These are phyloP conservation scores for Chloromyia formosa DNA, from an alignment of 2,888 invertebrate genomes.

Conservation along the genomic window DNA sequence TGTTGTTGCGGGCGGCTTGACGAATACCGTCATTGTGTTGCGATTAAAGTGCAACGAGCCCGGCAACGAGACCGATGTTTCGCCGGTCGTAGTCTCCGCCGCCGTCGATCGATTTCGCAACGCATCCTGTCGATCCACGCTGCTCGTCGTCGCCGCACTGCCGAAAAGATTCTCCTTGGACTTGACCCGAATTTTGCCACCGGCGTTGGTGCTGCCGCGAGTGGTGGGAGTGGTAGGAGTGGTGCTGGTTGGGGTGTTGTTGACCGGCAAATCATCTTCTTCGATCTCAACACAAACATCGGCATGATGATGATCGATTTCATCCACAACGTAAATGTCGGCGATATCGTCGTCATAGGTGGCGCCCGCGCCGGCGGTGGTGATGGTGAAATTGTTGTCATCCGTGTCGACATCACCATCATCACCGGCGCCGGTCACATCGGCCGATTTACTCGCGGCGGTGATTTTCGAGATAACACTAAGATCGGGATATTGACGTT, in stretches of 20 bases:
- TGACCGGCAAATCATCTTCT: not conserved
- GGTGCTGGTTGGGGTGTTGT: too few relatives aligned
- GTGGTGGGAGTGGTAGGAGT: not conserved
- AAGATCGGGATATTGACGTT: not conserved
- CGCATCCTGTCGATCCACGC: not conserved
- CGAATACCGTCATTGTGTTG: slow-evolving; percentile 50
- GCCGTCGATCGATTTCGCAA: not conserved
- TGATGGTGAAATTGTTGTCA: not conserved
- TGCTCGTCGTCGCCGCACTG: slow-evolving; percentile 26
- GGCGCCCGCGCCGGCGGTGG: not conserved
- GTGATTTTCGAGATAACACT: too few relatives aligned
- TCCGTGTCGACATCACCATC: slow-evolving; percentile 56
- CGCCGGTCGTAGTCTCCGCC: not conserved
- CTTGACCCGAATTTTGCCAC: slow-evolving; percentile 50
- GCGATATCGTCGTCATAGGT: not conserved
- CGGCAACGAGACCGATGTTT: slow-evolving; percentile 34
- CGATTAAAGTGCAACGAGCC: slow-evolving; percentile 50
- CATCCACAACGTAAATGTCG: slow-evolving; percentile 20
- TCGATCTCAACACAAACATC: not conserved
- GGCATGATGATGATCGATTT: not conserved
- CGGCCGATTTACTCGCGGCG: too few relatives aligned
- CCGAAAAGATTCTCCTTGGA: slow-evolving; percentile 50
- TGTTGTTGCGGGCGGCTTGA: slow-evolving; percentile 42
- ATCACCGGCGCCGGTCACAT: too few relatives aligned
- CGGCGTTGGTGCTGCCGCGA: too few relatives aligned